Base-by-base conservation (phyloP, 1,140 invertebrate genomes). In the Steinernema feltiae region DNA sequence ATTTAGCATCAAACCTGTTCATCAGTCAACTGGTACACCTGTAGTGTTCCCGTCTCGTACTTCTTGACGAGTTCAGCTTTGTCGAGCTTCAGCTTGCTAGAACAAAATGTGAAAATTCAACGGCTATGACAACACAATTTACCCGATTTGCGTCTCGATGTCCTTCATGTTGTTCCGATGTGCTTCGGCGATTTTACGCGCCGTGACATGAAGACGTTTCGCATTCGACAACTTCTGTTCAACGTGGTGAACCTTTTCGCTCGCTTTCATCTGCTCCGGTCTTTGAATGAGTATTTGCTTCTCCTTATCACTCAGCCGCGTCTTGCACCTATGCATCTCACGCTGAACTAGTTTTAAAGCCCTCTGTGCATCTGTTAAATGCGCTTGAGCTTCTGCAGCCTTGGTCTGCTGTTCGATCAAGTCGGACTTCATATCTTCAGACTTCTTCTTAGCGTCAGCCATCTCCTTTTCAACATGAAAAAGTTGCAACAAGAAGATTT, bases 221-320 rank as follows among this genome's bases (percentile, higher is more conserved):
- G 94, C 92, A 12, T 92, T 91, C 83, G 95, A 93, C 29, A 96
- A 88, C 87, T 98, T 98, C 87, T 97, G 97, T 81, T 95, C 92
- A 88, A 96, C 94, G 88, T 99, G 95, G 1, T 93, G 91, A 1
- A 97, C 94, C 53, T 94, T 91, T 87, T 98, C 95, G 87, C 98
- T 98, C 0, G 94, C 92, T 88, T 98, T 97, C n/a, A 98, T 97
- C 86, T 95, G 98, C 1, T 93, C 91, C 0, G 96, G 96, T 69
- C 92, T 90, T 80, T 95, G 95, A 85, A 95, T 96, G 73, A 94
- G 94, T 71, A 98, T 92, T 92, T 90, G 48, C 88, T 90, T 89
- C 86, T 92, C 92, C 79, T 93, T 92, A 89, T 97, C 94, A 77
- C 94, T 90, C 70, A 96, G 93, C 73, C 94, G 92, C 85, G 97